Percentiles rank a stretch among this genome's conserved stretches.
Conservation (phyloP, 2,888 invertebrate species). For the Tipula confusa region DNA sequence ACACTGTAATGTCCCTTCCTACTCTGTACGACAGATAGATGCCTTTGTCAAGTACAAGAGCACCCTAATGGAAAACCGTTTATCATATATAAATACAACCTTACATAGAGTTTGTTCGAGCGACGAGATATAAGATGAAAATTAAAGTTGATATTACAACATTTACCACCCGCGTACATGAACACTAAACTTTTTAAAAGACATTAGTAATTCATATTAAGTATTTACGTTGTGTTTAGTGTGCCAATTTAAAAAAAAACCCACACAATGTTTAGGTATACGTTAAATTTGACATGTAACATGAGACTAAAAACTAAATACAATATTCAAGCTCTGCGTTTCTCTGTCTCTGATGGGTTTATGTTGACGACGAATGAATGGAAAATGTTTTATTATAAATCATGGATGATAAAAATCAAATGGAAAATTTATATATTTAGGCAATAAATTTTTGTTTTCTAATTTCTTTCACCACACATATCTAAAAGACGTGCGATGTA, state of each 20-base stretch:
- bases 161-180: neutral
- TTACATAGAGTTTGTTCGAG: neutral
- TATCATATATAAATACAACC: too few species aligned
- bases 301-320: neutral
- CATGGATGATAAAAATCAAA: neutral
- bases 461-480: neutral
- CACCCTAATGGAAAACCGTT: too few species aligned
- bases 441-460: neutral
- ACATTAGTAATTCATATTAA: conserved; percentile 25
- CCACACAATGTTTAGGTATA: neutral
- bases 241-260: neutral
- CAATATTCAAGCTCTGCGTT: neutral
- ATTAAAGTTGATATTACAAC: conserved; percentile 8
- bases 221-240: neutral
- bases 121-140: neutral
- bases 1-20: too few species aligned
- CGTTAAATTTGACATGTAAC: neutral
- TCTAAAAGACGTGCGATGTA: neutral
- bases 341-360: neutral
- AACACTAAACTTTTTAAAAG: neutral
- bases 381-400: neutral
- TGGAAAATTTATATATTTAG: neutral
- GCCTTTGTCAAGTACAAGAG: too few species aligned
- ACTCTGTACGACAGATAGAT: too few species aligned
- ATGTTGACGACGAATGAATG: neutral